Percentiles rank a stretch among this genome's conserved stretches.
Conservation (phyloP, 2,797 vertebrate species). For the Lithobates sylvaticus region DNA sequence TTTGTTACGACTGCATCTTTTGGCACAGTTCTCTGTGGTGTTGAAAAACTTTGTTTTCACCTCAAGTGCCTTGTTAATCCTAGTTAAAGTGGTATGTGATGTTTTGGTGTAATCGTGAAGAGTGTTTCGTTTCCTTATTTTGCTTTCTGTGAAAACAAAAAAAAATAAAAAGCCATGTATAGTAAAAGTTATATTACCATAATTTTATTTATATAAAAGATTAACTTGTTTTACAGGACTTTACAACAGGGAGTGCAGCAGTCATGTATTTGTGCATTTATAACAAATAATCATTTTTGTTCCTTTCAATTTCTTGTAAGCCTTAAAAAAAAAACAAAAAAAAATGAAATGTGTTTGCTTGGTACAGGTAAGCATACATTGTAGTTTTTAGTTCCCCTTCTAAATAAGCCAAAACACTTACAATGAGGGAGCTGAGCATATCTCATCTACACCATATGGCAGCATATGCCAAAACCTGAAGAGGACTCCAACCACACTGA, state of each 20-base stretch:
- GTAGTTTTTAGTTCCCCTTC: neutral
- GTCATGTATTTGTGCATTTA: too few species aligned
- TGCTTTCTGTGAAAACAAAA: conserved; percentile 80
- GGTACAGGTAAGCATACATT: neutral
- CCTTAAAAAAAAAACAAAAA: too few species aligned
- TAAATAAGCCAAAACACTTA: neutral
- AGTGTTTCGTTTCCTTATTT: conserved; percentile 82
- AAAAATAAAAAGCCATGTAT: neutral
- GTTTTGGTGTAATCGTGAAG: conserved; percentile 95
- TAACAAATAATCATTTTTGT: too few species aligned
- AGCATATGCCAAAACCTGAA: neutral
- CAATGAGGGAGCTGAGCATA: neutral
- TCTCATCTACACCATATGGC: conserved; percentile 5
- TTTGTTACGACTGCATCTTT: conserved; percentile 88
- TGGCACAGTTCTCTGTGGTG: conserved; percentile 87
- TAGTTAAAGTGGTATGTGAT: conserved; percentile 81
- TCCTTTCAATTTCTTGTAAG: too few species aligned
- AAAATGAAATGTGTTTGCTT: neutral
- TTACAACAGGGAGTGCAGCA: too few species aligned
- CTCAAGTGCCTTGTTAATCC: conserved; percentile 79
- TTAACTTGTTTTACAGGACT: too few species aligned
- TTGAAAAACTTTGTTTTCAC: conserved; percentile 86
- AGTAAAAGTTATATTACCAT: neutral
- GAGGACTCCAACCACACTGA: neutral
- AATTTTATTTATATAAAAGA: too few species aligned